Base-by-base conservation (phyloP, 2,797 vertebrate genomes). In the Numenius phaeopus region DNA sequence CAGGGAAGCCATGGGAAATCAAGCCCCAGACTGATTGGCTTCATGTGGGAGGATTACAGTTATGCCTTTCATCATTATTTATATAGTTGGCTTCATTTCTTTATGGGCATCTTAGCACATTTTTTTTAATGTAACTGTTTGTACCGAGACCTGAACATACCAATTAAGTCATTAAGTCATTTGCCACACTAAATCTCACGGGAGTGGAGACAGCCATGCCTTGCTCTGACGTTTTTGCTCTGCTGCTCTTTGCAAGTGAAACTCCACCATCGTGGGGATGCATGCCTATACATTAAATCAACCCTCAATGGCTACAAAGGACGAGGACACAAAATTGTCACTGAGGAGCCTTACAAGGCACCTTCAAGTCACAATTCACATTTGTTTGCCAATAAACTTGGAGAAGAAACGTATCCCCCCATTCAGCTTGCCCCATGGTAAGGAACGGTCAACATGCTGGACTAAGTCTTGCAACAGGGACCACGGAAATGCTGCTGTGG, bases 271-370 rank as follows among this genome's bases (percentile, higher is more conserved):
- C 4, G 1, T 26, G 44, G 27, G 18, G 11, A 8, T 11, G 39
- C 23, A 11, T 1, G 2, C 3, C 14, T 5, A 0, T 7, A 5
- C 12, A 11, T 32, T 5, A 9, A 66, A 72, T 39, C 49, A 17
- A 1, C 11, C 8, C 7, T 26, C 32, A 11, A 1, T 11, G 22
- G 1, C 27, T 5, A 5, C 16, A 9, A 23, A 29, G 30, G 37
- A 20, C 7, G 14, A 59, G 55, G 17, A 22, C 15, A 12, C 14
- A 15, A 57, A 17, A 59, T 29, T 30, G 16, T 61, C 67, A 61
- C 29, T 20, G 55, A 12, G 29, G 17, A 58, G 24, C 34, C 47
- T 20, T 21, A 18, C 42, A 29, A 57, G 58, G 29, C 44, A 20
- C 32, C 47, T 61, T 62, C 50, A 37, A 37, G 47, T 27, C 27